Percentiles rank a stretch among this genome's conserved stretches.
Conservation (phyloP, 2,113 vertebrate species). For the Ciconia maguari region DNA sequence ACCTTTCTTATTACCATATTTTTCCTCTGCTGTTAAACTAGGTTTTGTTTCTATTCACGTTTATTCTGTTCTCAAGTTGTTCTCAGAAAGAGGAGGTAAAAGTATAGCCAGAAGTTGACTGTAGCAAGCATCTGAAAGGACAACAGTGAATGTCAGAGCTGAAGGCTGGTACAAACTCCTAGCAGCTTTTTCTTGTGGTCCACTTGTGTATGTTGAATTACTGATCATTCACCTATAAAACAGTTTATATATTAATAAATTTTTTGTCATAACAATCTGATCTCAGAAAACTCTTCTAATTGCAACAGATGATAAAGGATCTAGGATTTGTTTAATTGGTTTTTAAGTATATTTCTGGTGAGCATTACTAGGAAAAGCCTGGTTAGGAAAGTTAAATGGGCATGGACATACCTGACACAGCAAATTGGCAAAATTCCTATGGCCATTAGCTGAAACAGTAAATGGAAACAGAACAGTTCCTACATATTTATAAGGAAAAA, state of each 20-base stretch:
- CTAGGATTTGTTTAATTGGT: background rate
- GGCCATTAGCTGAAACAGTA: slow-evolving; percentile 18
- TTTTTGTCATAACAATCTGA: background rate
- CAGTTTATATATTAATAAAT: background rate
- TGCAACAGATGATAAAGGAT: background rate
- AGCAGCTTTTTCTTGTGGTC: background rate
- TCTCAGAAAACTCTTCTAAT: background rate
- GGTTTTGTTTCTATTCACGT: background rate
- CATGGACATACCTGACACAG: slow-evolving; percentile 12
- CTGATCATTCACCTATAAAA: background rate
- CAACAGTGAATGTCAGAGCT: background rate
- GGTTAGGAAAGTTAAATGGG: slow-evolving; percentile 1
- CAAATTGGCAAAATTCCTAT: slow-evolving; percentile 5
- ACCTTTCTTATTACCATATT: background rate
- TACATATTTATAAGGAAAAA: slow-evolving; percentile 34
- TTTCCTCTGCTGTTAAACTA: background rate
- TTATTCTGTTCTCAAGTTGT: background rate
- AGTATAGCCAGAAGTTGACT: background rate
- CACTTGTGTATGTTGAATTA: background rate
- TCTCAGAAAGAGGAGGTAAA: background rate
- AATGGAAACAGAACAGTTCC: slow-evolving; percentile 5
- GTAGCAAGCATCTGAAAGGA: background rate
- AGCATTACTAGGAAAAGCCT: background rate
- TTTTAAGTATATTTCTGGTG: background rate
- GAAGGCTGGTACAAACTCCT: background rate